These are phyloP conservation scores for Phoeniculus purpureus DNA, from an alignment of 2,797 vertebrate genomes.

Conservation along the genomic window DNA sequence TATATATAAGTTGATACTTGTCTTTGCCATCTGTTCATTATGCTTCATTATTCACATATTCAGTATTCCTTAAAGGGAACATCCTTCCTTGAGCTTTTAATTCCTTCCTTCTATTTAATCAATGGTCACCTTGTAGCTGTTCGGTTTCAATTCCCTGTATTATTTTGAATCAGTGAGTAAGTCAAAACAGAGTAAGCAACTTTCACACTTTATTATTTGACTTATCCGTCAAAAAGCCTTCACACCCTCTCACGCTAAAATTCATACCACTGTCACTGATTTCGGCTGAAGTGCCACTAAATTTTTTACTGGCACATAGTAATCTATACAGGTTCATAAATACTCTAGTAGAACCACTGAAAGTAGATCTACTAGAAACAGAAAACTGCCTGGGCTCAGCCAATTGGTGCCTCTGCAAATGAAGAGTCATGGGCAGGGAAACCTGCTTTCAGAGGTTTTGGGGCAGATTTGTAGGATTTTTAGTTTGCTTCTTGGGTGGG, in stretches of 20 bases:
- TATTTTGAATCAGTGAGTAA: not conserved
- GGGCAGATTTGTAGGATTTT: no score
- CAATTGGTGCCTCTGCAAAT: no score
- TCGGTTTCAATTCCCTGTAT: not conserved
- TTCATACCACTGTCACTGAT: not conserved
- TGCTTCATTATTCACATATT: not conserved
- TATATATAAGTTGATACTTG: not conserved
- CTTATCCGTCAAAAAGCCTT: not conserved
- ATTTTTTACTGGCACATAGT: not conserved
- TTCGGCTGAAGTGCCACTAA: not conserved
- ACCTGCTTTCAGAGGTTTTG: no score
- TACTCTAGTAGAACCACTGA: not conserved
- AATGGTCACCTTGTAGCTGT: not conserved
- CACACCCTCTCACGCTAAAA: not conserved
- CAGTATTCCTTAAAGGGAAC: not conserved
- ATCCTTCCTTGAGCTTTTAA: not conserved
- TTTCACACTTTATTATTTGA: not conserved
- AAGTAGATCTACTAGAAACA: not conserved
- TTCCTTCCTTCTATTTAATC: not conserved
- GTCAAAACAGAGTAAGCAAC: not conserved
- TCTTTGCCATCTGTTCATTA: not conserved
- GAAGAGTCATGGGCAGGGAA: no score
- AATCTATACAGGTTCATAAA: not conserved
- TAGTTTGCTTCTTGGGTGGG: no score
- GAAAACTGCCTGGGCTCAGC: no score